Conservation (phyloP, 1,140 invertebrate species). For the Aphelinus atriplicis region DNA sequence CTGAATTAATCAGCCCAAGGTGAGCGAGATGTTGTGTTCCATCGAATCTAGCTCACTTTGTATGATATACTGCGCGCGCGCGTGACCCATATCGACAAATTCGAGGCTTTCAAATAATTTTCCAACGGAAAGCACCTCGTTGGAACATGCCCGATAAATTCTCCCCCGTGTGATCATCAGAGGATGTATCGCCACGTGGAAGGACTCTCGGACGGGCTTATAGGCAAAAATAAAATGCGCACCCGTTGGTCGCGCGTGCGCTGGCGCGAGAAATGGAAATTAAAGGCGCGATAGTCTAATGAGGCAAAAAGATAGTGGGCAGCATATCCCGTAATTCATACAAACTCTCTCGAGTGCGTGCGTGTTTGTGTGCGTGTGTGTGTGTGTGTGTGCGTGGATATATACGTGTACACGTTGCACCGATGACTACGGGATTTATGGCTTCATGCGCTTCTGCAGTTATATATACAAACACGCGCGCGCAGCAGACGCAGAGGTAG, state of each 20-base stretch:
- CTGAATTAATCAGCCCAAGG: constrained; percentile 29
- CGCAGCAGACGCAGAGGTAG: neutral
- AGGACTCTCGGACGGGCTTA: neutral
- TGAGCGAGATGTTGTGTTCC: neutral
- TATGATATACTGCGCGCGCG: constrained; percentile 23
- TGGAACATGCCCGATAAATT: neutral
- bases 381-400: too few relatives aligned
- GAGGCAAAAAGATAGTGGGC: constrained; percentile 26
- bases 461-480: neutral
- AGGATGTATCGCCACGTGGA: neutral
- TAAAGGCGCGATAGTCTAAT: constrained; percentile 32
- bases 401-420: neutral
- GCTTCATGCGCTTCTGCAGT: constrained; percentile 28
- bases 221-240: constrained; percentile 11
- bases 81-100: too few relatives aligned
- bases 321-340: constrained; percentile 31
- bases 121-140: too few relatives aligned
- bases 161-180: constrained; percentile 6
- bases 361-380: too few relatives aligned
- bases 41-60: neutral
- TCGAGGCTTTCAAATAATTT: too few relatives aligned
- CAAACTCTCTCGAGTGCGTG: too few relatives aligned
- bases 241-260: neutral
- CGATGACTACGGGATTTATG: constrained; percentile 18
- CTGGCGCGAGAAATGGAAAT: constrained; percentile 11